Conservation (phyloP, 1,140 invertebrate species). For the Nylanderia fulva region DNA sequence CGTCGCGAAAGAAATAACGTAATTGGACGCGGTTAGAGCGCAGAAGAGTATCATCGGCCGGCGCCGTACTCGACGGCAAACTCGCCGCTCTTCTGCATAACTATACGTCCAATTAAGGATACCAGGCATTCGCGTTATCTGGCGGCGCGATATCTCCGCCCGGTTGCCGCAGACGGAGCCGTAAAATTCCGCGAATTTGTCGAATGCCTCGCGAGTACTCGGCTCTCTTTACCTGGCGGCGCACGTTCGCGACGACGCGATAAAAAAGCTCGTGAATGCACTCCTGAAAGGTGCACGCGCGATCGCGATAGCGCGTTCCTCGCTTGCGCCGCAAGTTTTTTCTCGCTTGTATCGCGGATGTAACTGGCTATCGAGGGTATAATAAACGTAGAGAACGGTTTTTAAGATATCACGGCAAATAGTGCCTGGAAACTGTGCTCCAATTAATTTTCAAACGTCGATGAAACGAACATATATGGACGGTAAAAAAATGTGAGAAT, state of each 20-base stretch:
- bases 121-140: constrained; percentile 55
- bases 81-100: constrained; percentile 46
- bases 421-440: background rate
- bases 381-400: background rate
- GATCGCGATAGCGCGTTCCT: constrained; percentile 27
- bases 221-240: background rate
- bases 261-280: background rate
- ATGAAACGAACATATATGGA: no score
- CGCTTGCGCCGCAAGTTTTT: background rate
- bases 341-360: background rate
- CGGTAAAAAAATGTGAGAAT: no score
- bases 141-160: constrained; percentile 25
- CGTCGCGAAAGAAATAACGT: constrained; percentile 43
- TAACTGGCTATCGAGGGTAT: background rate
- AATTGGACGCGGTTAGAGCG: constrained; percentile 50
- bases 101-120: constrained; percentile 61
- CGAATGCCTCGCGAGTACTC: constrained; percentile 32
- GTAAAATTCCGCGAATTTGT: constrained; percentile 53
- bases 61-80: constrained; percentile 11
- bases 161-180: background rate
- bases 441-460: background rate
- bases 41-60: constrained; percentile 19
- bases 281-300: constrained; percentile 43
- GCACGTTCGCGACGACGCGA: background rate
- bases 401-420: no score